Evolutionary conservation across 2,888 invertebrate species (phyloP).

Genomic region (Erpobdella octoculata): DNA sequence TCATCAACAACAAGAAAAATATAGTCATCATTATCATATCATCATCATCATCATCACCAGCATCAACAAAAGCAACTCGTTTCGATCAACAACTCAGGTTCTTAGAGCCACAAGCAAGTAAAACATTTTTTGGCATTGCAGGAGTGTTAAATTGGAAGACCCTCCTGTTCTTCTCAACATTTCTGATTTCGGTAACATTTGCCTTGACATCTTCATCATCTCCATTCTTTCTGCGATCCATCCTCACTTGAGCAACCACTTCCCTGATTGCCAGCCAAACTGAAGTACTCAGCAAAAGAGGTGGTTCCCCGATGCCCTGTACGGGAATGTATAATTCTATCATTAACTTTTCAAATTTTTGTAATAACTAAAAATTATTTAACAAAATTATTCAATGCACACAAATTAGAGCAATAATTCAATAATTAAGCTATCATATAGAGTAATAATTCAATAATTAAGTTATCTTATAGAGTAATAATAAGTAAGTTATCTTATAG

Average conservation of each 20-base stretch:
- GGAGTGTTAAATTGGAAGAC: constrained; percentile 66
- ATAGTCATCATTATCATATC: too few species aligned
- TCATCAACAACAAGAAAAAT: too few species aligned
- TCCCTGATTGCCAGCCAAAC: constrained; percentile 77
- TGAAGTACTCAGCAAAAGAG: constrained; percentile 78
- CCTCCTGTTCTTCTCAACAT: too few species aligned
- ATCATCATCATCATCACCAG: too few species aligned
- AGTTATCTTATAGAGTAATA: not conserved
- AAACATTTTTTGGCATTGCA: constrained; percentile 77
- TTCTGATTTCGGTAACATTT: too few species aligned
- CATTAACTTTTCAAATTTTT: too few species aligned
- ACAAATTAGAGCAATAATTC: too few species aligned
- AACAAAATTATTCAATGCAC: too few species aligned
- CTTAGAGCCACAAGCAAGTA: constrained; percentile 66
- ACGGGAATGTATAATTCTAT: constrained; percentile 38
- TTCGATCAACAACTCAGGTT: too few species aligned
- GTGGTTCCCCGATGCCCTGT: constrained; percentile 89
- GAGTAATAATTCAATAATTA: not conserved
- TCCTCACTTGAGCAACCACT: constrained; percentile 71
- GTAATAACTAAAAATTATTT: too few species aligned
- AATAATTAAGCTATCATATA: not conserved
- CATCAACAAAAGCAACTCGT: too few species aligned
- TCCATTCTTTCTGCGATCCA: constrained; percentile 63
- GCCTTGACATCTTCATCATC: too few species aligned
- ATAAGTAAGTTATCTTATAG: not conserved